phyloP scores from a whole-genome alignment of 2,888 invertebrate genomes.

The Barypeithes pellucidus region DNA sequence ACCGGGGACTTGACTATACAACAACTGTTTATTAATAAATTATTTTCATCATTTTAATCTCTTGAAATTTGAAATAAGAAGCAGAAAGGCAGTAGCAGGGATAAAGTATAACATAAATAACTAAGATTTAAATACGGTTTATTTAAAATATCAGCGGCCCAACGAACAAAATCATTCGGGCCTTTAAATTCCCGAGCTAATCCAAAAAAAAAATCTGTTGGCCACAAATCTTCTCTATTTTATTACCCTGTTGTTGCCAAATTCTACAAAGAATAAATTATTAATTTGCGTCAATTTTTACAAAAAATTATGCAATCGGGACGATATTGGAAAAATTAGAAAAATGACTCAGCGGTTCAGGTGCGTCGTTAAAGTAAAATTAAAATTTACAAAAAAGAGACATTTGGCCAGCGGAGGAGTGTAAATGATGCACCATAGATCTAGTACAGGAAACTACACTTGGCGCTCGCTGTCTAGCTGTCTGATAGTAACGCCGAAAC shows the following conservation, averaged over 20 bases:
- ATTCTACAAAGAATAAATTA: conserved; percentile 20
- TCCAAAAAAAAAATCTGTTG: conserved; percentile 21
- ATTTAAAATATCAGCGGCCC: conserved; percentile 15
- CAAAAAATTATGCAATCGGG: conserved; percentile 7
- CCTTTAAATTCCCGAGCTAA: conserved; percentile 8
- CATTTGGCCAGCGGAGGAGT: too few relatives aligned
- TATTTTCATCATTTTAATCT: too few relatives aligned
- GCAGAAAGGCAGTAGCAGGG: too few relatives aligned
- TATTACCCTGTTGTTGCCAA: conserved; percentile 30
- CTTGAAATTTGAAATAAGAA: too few relatives aligned
- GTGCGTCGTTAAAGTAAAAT: neutral
- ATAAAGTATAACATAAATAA: too few relatives aligned
- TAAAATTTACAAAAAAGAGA: too few relatives aligned
- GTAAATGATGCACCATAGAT: too few relatives aligned
- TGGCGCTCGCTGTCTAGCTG: too few relatives aligned
- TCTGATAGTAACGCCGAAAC: too few relatives aligned
- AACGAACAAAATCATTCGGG: conserved; percentile 3
- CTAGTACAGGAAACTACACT: too few relatives aligned
- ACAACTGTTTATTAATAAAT: too few relatives aligned
- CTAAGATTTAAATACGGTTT: conserved; percentile 5
- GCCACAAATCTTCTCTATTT: conserved; percentile 16
- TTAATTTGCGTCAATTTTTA: conserved; percentile 23
- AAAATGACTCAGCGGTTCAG: neutral
- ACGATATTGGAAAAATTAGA: neutral
- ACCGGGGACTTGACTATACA: too few relatives aligned